Evolutionary conservation across 2,888 invertebrate genomes (phyloP), one percentile per base, ranked within the genome.

Genomic region (Liodrosophila aerea): DNA sequence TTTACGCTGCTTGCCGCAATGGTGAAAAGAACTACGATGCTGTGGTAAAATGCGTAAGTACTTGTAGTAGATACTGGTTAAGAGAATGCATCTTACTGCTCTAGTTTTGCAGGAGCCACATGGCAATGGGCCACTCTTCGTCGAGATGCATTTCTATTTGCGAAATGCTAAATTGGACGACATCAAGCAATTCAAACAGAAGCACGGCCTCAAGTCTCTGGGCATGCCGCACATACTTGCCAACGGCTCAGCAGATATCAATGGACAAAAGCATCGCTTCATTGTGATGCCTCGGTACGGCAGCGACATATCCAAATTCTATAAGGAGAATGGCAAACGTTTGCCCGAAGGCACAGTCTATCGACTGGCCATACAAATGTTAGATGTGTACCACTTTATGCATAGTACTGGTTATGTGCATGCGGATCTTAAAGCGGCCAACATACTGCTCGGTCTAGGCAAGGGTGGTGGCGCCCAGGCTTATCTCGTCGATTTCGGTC

Each of bases 341-440:
- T 94, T 98, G 86, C 93, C 95, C 1, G 90, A 93, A 27, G 91
- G 92, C 1, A 95, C 96, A 9, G 95, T 95, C 8, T 96, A 94
- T 86, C 93, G 94, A 76, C 87, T 98, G 65, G 96, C 94, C 0
- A 89, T 96, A 69, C 97, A 97, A 92, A 94, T 97, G 92, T 87
- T 98, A 70, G 95, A 98, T 89, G 94, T 95, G 1, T 90, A 98
- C 67, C 96, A 98, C 88, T 99, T 97, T 88, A 95, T 99, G 73
- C 99, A 99, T 89, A 92, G 92, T 49, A 93, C 94, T 72, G 95
- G 95, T 2, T 99, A 98, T 87, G 94, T 97, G 0, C 99, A 99
- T 90, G 98, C 96, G 0, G 99, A 99, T 88, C 93, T 99, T 4
- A 99, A 99, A 90, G 98, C 96, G 0, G 95, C 96, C 7, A 99